Evolutionary conservation across 1,140 invertebrate genomes (phyloP), one percentile per base, ranked within the genome.

Genomic region (Zaprionus gabonicus): DNA sequence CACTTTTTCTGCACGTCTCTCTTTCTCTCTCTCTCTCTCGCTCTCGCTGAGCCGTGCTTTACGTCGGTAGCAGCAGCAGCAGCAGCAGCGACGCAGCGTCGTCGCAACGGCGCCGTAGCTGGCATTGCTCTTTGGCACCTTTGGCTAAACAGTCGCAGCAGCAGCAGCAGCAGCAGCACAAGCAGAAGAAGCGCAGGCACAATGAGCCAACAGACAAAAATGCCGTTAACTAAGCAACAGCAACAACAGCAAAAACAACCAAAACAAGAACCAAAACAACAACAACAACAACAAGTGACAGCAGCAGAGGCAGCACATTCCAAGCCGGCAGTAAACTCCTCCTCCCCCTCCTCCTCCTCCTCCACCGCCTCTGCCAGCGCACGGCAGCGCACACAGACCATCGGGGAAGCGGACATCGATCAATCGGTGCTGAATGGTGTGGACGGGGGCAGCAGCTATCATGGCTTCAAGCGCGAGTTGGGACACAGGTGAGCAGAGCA

Each of bases 341-440:
- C 31, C 2, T 23, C 23, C 23, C 0, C 23, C 23, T 10, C 9
- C 31, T 34, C 31, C 9, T 23, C 23, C 31, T 34, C 31, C 31
- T 34, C 31, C 9, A 0, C 23, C 23, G 0, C 23, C 23, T 34
- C 9, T 34, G 31, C 31, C 62, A 12, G 59, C 25, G 69, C 68
- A 31, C 67, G 76, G 13, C 71, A 76, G 49, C 80, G 81, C 34
- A 76, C 76, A 56, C 81, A 86, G 49, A 92, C 85, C 1, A 87
- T 87, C 46, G 87, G 91, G 7, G 91, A 90, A 78, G 71, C 84
- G 58, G 87, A 92, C 63, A 91, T 92, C 75, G 86, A 92, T 79
- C 91, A 91, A 57, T 88, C 83, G 9, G 76, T 92, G 49, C 71
- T 92, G n/a, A 92, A 92, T 65, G 91, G 72, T n/a, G 46, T 31